These are phyloP conservation scores for Elmis aenea DNA, from an alignment of 2,888 invertebrate genomes.

Conservation along the genomic window DNA sequence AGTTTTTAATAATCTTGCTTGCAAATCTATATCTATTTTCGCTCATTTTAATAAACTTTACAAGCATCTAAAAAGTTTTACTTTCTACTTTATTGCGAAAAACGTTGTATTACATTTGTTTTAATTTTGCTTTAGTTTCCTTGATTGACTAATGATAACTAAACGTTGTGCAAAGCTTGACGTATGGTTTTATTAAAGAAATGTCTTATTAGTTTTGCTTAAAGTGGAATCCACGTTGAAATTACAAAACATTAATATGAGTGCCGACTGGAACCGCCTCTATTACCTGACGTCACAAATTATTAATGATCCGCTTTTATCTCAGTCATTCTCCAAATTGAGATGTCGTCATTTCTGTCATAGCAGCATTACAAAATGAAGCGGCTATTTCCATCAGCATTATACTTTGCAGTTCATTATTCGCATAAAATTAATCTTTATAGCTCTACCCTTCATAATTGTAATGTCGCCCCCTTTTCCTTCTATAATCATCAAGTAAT, in stretches of 20 bases:
- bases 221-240: conserved; percentile 16
- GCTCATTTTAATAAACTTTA: no score
- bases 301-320: conserved; percentile 35
- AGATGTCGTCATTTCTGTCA: conserved; percentile 36
- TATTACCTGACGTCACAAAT: conserved; percentile 34
- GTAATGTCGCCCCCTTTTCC: conserved; percentile 10
- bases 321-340: conserved; percentile 35
- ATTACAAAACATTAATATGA: conserved; percentile 26
- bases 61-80: no score
- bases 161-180: no score
- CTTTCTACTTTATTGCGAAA: no score
- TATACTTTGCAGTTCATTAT: conserved; percentile 36
- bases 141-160: no score
- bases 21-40: no score
- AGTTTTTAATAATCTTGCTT: no score
- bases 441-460: conserved; percentile 23
- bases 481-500: conserved; percentile 10
- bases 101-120: no score
- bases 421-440: conserved; percentile 34
- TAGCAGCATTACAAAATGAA: conserved; percentile 32
- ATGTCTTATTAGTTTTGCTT: no score
- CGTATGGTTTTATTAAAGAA: no score
- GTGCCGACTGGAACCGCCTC: conserved; percentile 20
- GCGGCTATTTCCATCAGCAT: conserved; percentile 34
- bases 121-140: no score